Evolutionary conservation across 2,797 vertebrate genomes (phyloP).

Genomic region (Uromys caudimaculatus): DNA sequence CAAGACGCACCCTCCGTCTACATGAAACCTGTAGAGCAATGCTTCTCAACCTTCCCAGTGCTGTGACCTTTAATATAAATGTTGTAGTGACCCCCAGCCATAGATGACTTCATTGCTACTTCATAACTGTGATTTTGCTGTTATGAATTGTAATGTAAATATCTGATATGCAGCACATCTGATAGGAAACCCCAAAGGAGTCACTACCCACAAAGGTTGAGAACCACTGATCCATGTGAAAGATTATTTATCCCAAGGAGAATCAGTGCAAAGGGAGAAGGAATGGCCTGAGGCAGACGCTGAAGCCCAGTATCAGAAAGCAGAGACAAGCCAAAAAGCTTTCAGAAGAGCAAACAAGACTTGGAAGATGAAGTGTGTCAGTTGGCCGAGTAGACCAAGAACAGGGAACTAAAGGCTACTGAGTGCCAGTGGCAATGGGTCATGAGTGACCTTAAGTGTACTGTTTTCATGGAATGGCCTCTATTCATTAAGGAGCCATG

Average conservation of each 20-base stretch:
- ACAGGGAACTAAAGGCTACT: neutral
- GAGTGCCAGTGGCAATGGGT: neutral
- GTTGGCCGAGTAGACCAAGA: neutral
- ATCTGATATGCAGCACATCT: neutral
- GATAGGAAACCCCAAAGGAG: neutral
- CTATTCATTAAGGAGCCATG: neutral
- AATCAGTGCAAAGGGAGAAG: neutral
- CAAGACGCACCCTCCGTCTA: neutral
- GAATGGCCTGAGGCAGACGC: neutral
- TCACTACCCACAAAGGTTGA: neutral
- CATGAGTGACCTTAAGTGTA: neutral
- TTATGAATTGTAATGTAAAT: neutral
- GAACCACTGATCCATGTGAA: neutral
- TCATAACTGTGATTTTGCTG: neutral
- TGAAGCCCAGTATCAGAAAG: neutral
- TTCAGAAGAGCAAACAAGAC: neutral
- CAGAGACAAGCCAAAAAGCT: neutral
- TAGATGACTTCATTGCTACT: neutral
- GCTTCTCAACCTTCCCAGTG: neutral
- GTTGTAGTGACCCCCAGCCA: neutral
- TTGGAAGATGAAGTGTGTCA: slow-evolving; percentile 22
- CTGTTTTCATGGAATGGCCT: neutral
- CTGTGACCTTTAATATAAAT: neutral
- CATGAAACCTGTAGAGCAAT: neutral
- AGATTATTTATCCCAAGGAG: neutral